A percentile compares a stretch with the other conserved stretches of the same genome.
Conservation (phyloP, 2,888 invertebrate genomes). For the Diarsia rubi region DNA sequence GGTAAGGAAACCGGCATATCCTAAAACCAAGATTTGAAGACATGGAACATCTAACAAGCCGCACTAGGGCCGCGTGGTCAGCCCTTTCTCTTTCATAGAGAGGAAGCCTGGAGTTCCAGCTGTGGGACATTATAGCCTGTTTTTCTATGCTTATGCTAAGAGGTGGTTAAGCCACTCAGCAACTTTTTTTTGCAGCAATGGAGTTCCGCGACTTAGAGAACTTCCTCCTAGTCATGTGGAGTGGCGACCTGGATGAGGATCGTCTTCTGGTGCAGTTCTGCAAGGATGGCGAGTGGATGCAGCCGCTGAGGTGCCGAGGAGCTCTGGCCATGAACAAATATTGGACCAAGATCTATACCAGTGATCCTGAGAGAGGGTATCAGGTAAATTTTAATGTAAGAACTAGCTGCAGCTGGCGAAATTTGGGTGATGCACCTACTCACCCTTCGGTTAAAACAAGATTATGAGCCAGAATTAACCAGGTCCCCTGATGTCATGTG, state of each 20-base stretch:
- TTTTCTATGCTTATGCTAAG: not conserved
- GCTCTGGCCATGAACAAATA: slow-evolving; percentile 93
- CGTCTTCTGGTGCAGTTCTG: slow-evolving; percentile 93
- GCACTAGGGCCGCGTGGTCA: no score
- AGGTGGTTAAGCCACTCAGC: not conserved
- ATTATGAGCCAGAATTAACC: not conserved
- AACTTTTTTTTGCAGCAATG: slow-evolving; percentile 86
- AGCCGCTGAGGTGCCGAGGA: slow-evolving; percentile 92
- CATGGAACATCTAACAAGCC: no score
- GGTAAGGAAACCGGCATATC: no score
- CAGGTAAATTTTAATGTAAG: slow-evolving; percentile 77
- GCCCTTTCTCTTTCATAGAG: no score
- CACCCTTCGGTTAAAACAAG: no score
- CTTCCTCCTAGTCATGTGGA: slow-evolving; percentile 95
- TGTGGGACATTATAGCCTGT: no score
- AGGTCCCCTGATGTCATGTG: no score
- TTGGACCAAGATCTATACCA: slow-evolving; percentile 93
- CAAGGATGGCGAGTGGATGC: slow-evolving; percentile 88
- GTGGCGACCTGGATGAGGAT: slow-evolving; percentile 94
- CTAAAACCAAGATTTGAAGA: no score
- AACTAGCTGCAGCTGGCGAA: no score
- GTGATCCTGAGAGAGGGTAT: slow-evolving; percentile 92
- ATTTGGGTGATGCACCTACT: no score
- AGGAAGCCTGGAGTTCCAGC: no score
- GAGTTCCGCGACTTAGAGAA: slow-evolving; percentile 93